Evolutionary conservation across 2,113 vertebrate genomes (phyloP).

Genomic region (Spizaetus ornatus): DNA sequence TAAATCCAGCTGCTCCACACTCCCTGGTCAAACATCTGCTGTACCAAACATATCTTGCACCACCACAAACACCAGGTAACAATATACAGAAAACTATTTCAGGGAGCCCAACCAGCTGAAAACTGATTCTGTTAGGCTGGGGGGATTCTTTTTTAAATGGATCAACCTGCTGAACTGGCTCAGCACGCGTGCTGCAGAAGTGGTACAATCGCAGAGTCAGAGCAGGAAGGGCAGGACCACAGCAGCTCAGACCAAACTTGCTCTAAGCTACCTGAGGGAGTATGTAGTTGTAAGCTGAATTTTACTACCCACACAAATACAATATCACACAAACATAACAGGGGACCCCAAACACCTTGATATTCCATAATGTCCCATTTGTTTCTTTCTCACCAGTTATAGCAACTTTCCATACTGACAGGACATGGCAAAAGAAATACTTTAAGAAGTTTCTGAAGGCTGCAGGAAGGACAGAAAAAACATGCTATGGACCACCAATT

Average conservation of each 20-base stretch:
- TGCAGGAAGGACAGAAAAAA: not conserved
- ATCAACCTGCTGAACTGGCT: not conserved
- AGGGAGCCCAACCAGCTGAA: not conserved
- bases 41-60: not conserved
- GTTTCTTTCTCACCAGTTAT: not conserved
- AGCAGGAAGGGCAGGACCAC: not conserved
- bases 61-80: not conserved
- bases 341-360: not conserved
- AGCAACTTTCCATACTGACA: not conserved
- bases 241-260: not conserved
- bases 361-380: no score
- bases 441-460: not conserved
- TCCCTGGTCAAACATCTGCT: not conserved
- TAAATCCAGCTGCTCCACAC: not conserved
- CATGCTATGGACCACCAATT: not conserved
- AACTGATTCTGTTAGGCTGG: not conserved
- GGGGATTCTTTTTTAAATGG: not conserved
- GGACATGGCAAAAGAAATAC: not conserved
- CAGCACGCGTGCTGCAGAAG: fast-evolving
- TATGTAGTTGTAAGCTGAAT: not conserved
- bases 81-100: not conserved
- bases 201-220: not conserved
- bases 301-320: not conserved
- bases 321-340: not conserved
- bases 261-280: not conserved